A percentile compares a stretch with the other conserved stretches of the same genome.
phyloP scores from a whole-genome alignment of 2,113 vertebrate species.

The Onychostoma macrolepis region DNA sequence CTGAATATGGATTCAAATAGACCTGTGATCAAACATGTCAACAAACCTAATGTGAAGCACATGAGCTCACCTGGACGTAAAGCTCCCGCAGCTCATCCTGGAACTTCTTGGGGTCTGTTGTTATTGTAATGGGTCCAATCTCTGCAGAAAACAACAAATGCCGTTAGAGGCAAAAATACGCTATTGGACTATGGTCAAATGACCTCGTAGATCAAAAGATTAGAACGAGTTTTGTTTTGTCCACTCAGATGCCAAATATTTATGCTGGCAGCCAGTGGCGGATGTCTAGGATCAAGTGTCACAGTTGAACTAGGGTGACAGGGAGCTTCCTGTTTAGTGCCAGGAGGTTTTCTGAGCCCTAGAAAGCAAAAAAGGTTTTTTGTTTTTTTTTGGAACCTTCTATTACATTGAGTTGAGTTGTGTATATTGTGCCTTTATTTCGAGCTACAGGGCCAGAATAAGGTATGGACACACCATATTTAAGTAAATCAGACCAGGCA shows the following conservation, averaged over 20 bases:
- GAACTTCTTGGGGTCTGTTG: constrained; percentile 98
- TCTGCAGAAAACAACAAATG: constrained; percentile 76
- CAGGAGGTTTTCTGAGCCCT: constrained; percentile 19
- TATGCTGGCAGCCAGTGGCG: constrained; percentile 58
- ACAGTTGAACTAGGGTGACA: constrained; percentile 54
- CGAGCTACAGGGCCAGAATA: neutral
- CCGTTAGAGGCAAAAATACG: constrained; percentile 32
- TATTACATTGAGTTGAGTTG: too few relatives aligned
- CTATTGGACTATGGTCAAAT: constrained; percentile 51
- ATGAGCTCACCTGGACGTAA: constrained; percentile 91
- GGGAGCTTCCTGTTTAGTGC: constrained; percentile 46
- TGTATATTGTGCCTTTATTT: too few relatives aligned
- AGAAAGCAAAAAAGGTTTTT: neutral
- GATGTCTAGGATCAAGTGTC: constrained; percentile 65
- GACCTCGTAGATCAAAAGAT: constrained; percentile 52
- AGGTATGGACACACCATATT: neutral
- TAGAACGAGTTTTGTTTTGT: constrained; percentile 50
- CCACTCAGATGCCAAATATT: constrained; percentile 63
- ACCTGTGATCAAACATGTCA: constrained; percentile 18
- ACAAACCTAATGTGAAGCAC: constrained; percentile 10
- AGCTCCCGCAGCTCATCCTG: constrained; percentile 95
- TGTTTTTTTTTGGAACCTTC: too few relatives aligned
- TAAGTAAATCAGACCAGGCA: neutral
- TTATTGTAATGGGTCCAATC: constrained; percentile 97
- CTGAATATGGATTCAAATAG: neutral